Evolutionary conservation across 1,140 invertebrate species (phyloP).

Genomic region (Galleria mellonella): DNA sequence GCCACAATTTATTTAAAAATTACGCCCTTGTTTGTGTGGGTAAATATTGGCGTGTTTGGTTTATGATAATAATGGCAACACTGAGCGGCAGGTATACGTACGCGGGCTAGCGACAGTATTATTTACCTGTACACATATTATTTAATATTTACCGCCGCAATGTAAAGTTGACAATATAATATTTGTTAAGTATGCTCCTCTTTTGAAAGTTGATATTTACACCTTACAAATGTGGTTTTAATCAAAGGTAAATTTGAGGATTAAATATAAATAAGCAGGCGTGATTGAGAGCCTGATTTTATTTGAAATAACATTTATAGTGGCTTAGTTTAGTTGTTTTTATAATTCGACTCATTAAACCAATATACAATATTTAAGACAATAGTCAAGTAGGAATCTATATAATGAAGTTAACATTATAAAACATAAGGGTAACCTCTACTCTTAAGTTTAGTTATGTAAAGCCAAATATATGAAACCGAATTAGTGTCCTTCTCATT

Average conservation of each 20-base stretch:
- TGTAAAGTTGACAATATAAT: slow-evolving; percentile 72
- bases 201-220: slow-evolving; percentile 65
- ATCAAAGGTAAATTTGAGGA: slow-evolving; percentile 63
- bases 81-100: slow-evolving; percentile 57
- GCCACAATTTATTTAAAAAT: slow-evolving; percentile 75
- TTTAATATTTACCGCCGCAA: slow-evolving; percentile 69
- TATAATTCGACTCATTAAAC: too few species aligned
- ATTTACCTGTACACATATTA: slow-evolving; percentile 70
- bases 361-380: too few species aligned
- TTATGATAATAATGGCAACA: slow-evolving; percentile 74
- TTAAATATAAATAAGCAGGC: slow-evolving; percentile 33
- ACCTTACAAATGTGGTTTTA: slow-evolving; percentile 51
- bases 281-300: not conserved
- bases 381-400: too few species aligned
- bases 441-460: too few species aligned
- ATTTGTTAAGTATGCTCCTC: slow-evolving; percentile 70
- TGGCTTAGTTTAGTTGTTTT: too few species aligned
- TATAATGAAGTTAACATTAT: too few species aligned
- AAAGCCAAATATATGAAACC: too few species aligned
- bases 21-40: slow-evolving; percentile 70
- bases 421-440: too few species aligned
- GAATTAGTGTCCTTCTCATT: too few species aligned
- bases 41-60: slow-evolving; percentile 73
- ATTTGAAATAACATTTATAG: not conserved
- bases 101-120: slow-evolving; percentile 63